Conservation (phyloP, 2,888 invertebrate genomes). For the Drosophila aldrichi region DNA sequence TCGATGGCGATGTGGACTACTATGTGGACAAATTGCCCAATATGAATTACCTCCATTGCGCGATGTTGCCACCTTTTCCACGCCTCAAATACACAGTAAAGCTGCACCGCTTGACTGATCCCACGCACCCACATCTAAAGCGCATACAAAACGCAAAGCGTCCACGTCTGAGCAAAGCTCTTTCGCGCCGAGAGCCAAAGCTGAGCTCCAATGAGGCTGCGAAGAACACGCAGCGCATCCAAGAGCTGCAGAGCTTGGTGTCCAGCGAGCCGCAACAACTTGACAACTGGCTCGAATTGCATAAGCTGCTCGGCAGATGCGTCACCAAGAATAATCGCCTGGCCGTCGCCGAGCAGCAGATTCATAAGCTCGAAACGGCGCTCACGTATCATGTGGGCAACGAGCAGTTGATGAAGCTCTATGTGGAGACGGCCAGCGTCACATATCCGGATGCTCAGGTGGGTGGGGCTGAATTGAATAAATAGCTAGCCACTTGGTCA, state of each 20-base stretch:
- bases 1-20: slow-evolving; percentile 85
- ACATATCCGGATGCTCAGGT: slow-evolving; percentile 88
- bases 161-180: slow-evolving; percentile 10
- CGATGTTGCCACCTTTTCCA: slow-evolving; percentile 88
- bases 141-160: not conserved
- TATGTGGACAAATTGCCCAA: slow-evolving; percentile 88
- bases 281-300: slow-evolving; percentile 87
- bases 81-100: slow-evolving; percentile 87
- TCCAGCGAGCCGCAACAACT: slow-evolving; percentile 82
- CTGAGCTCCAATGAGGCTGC: slow-evolving; percentile 86
- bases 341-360: slow-evolving; percentile 86
- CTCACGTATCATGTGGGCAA: slow-evolving; percentile 87
- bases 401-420: slow-evolving; percentile 85
- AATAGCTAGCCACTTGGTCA: not conserved
- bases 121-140: too few relatives aligned
- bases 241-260: slow-evolving; percentile 21
- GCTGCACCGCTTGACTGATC: slow-evolving; percentile 16
- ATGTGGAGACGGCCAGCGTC: slow-evolving; percentile 84
- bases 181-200: slow-evolving; percentile 1
- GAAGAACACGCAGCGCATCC: slow-evolving; percentile 86
- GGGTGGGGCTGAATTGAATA: too few relatives aligned
- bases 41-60: slow-evolving; percentile 87
- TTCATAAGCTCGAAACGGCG: slow-evolving; percentile 88
- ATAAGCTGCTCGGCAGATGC: slow-evolving; percentile 87
- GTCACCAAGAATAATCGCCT: slow-evolving; percentile 79